Percentiles rank a stretch among this genome's conserved stretches.
These are phyloP conservation scores for Molothrus aeneus DNA, from an alignment of 2,797 vertebrate genomes.

Conservation along the genomic window DNA sequence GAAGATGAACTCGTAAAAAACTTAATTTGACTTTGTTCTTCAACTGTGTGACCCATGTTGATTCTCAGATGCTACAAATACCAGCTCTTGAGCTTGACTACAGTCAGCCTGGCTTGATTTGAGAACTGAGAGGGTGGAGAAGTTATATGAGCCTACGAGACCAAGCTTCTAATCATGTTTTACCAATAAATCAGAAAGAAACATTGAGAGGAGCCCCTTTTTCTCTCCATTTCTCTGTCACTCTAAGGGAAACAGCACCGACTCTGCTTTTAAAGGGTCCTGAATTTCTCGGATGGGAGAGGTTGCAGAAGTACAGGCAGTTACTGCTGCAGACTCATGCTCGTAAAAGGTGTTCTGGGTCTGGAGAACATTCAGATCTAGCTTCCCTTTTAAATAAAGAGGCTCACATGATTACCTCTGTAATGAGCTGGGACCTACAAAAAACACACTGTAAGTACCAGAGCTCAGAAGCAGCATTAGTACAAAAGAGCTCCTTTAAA, in stretches of 20 bases:
- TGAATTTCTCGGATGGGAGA: not conserved
- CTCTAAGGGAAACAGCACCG: not conserved
- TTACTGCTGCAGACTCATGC: not conserved
- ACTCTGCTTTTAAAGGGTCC: not conserved
- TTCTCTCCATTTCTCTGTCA: fast-evolving
- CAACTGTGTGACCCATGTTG: not conserved
- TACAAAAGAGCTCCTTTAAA: not conserved
- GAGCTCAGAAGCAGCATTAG: not conserved
- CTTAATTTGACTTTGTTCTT: not conserved
- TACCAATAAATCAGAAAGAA: not conserved
- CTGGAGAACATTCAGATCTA: slow-evolving; percentile 26
- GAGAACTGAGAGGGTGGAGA: not conserved
- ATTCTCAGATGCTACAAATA: not conserved
- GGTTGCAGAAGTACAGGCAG: not conserved
- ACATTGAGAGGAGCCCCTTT: not conserved
- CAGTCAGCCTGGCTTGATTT: not conserved
- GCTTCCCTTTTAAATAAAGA: not conserved
- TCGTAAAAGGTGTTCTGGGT: not conserved
- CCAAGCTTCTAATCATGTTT: not conserved
- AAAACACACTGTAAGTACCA: not conserved
- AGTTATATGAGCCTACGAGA: not conserved
- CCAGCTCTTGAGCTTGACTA: not conserved
- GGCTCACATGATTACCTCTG: slow-evolving; percentile 3
- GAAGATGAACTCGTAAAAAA: not conserved
- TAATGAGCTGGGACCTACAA: slow-evolving; percentile 28